These are phyloP conservation scores for Tryphoninae sp. DNA, from an alignment of 2,888 invertebrate species.

Conservation along the genomic window DNA sequence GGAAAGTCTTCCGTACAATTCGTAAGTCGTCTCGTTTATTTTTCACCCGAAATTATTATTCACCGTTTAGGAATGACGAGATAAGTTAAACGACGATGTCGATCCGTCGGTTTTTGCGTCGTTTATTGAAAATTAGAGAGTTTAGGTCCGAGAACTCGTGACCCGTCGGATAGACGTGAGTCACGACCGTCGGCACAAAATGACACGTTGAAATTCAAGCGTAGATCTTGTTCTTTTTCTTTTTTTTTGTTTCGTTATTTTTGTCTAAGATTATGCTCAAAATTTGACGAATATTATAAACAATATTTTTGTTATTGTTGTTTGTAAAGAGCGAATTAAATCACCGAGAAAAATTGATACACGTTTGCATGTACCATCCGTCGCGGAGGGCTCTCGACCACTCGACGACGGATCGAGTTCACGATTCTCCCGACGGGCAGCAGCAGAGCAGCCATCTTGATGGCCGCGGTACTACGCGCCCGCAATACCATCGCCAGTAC, in stretches of 20 bases:
- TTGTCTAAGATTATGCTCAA: background rate
- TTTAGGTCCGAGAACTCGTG: background rate
- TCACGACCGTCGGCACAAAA: conserved; percentile 2
- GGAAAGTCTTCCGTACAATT: background rate
- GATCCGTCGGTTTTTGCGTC: background rate
- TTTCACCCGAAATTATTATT: background rate
- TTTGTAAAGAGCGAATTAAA: conserved; percentile 25
- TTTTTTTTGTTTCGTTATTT: background rate
- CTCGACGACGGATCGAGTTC: conserved; percentile 48
- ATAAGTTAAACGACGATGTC: background rate
- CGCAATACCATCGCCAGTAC: conserved; percentile 23
- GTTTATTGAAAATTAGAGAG: background rate
- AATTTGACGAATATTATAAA: background rate
- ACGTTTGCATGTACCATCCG: conserved; percentile 60
- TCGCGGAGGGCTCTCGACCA: conserved; percentile 35
- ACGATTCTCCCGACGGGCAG: conserved; percentile 59
- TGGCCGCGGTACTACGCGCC: conserved; percentile 55
- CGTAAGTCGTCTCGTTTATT: background rate
- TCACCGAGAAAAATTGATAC: conserved; percentile 21
- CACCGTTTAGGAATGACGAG: background rate
- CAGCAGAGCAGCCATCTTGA: conserved; percentile 60
- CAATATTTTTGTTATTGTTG: too few relatives aligned
- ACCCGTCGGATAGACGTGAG: background rate
- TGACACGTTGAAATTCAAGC: background rate
- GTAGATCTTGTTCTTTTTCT: background rate